Evolutionary conservation across 2,888 invertebrate species (phyloP), one percentile per base, ranked within the genome.

Genomic region (Tribolium freemani): DNA sequence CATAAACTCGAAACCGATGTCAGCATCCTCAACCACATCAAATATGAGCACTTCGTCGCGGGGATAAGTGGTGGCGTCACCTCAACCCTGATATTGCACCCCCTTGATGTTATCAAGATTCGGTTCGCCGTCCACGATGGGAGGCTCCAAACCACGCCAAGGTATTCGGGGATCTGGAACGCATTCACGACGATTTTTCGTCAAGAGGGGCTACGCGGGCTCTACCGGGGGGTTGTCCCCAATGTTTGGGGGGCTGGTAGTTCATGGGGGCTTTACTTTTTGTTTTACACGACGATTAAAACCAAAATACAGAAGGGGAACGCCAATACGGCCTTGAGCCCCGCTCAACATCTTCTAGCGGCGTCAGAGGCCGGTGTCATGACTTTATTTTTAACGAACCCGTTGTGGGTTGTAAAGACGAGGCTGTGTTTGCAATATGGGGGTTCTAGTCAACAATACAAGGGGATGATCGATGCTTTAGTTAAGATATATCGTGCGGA

Each of bases 371-470:
- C 98, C 53, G 98, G 98, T 5, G 89, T 95, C 30, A 88, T 96
- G 0, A 98, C 98, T 0, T 89, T 98, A 66, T 84, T 96, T 48
- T 90, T 99, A 87, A 98, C 99, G 50, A 99, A 99, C 88, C 99
- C 99, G 31, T 92, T 99, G 81, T 99, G 99, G 99, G 98, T 99
- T 74, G 95, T 97, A 68, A 99, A 99, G 90, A 99, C 99, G 0
- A 89, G 98, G 70, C 90, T 99, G 74, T 99, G 98, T 84, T 90
- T 99, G 76, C 99, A 99, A 87, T 98, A 97, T 86, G 90, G 89
- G 82, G 92, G 91, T 67, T 64, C 87, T 3, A 78, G 88, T 1
- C 72, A 90, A 56, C 91, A 92, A 82, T 99, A 99, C 86, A 91
- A 90, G 64, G 98, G 99, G 73, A 96, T 98, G 94, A 83, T 93